A percentile compares a stretch with the other conserved stretches of the same genome.
Evolutionary conservation across 2,113 vertebrate species (phyloP).

Genomic region (Cottus gobio): DNA sequence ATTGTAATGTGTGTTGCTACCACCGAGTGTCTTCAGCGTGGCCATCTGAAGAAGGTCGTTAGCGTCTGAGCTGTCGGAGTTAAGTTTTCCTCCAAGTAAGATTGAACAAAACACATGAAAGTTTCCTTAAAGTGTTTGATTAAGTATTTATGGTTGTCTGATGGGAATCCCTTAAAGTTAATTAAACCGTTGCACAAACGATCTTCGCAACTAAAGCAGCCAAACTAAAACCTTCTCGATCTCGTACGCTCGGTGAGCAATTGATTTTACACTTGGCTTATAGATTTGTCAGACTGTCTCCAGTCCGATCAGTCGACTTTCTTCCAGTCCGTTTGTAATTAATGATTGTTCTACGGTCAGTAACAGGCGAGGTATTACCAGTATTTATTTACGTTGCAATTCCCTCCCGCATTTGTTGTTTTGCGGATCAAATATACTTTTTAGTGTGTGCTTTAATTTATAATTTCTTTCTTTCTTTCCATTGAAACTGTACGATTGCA

Average conservation of each 20-base stretch:
- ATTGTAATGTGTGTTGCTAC: not conserved
- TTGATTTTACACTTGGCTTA: not conserved
- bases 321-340: not conserved
- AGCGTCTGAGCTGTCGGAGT: not conserved
- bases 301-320: not conserved
- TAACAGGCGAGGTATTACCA: not conserved
- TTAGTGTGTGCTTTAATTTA: not conserved
- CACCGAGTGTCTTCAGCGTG: too few species aligned
- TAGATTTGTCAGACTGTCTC: not conserved
- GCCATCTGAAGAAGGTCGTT: not conserved
- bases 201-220: too few species aligned
- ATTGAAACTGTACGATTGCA: not conserved
- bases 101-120: not conserved
- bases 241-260: too few species aligned
- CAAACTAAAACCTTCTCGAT: too few species aligned
- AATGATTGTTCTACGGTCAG: not conserved
- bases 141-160: not conserved
- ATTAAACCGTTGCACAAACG: too few species aligned
- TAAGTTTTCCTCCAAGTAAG: not conserved
- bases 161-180: not conserved
- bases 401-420: not conserved
- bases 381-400: not conserved
- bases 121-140: too few species aligned
- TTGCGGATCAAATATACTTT: not conserved
- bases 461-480: not conserved